These are phyloP conservation scores for Percopsis omiscomaycus DNA, from an alignment of 2,797 vertebrate genomes.

Conservation along the genomic window DNA sequence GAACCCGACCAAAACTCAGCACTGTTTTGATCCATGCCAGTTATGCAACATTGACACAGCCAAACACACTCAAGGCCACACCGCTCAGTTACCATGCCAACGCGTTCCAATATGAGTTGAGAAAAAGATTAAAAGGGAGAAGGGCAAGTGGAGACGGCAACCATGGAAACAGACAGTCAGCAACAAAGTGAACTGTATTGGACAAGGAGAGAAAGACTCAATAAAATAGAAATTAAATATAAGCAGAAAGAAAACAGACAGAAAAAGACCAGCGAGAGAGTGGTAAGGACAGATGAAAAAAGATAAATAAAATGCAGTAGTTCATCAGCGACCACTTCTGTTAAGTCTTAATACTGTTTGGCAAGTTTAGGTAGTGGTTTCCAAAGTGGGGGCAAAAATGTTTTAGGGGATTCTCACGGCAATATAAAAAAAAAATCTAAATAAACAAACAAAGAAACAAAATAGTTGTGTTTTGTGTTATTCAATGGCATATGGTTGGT, in stretches of 20 bases:
- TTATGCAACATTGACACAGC: not conserved
- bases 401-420: not conserved
- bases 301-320: no score
- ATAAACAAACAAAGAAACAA: not conserved
- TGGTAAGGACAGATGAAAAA: not conserved
- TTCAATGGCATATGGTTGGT: no score
- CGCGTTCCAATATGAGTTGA: slow-evolving; percentile 46
- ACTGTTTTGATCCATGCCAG: slow-evolving; percentile 5
- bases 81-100: slow-evolving; percentile 59
- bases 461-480: no score
- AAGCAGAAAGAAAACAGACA: slow-evolving; percentile 2
- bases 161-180: slow-evolving; percentile 58
- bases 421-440: not conserved
- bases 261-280: slow-evolving; percentile 1
- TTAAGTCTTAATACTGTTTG: not conserved
- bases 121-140: slow-evolving; percentile 25
- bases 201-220: not conserved
- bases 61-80: slow-evolving; percentile 19
- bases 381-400: not conserved
- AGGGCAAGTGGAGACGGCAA: slow-evolving; percentile 35
- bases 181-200: slow-evolving; percentile 33
- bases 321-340: no score
- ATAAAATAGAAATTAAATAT: not conserved
- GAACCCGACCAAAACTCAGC: not conserved
- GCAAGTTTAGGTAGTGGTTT: not conserved